Conservation (phyloP, 2,797 vertebrate genomes). For the Sebastes itinus region DNA sequence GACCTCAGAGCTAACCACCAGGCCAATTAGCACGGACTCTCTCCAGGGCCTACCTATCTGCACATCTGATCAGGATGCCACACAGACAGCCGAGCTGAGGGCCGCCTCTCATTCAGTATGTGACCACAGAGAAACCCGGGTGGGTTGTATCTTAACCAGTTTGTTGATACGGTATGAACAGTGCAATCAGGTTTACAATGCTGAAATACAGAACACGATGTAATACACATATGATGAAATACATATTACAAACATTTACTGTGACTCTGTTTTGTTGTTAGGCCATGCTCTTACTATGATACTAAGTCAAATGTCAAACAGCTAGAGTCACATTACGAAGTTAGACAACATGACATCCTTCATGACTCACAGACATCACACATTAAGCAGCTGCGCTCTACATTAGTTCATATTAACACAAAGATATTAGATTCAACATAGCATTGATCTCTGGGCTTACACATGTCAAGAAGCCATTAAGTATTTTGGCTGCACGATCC, state of each 20-base stretch:
- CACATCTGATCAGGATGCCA: conserved; percentile 55
- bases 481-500: neutral
- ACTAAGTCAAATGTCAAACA: neutral
- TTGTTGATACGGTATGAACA: neutral
- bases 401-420: neutral
- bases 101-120: conserved; percentile 6
- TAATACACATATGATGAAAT: neutral
- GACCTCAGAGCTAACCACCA: conserved; percentile 67
- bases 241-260: neutral
- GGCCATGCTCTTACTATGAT: neutral
- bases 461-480: neutral
- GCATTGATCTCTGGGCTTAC: neutral
- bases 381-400: neutral
- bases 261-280: neutral
- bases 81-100: conserved; percentile 26
- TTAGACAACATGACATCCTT: neutral
- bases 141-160: neutral
- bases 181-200: neutral
- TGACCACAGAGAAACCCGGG: conserved; percentile 6
- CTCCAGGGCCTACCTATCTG: conserved; percentile 50
- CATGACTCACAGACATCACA: too few species aligned
- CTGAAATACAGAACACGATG: neutral
- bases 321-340: neutral
- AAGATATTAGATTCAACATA: neutral
- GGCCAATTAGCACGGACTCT: conserved; percentile 65